Evolutionary conservation across 2,797 vertebrate genomes (phyloP).

Genomic region (Cyprinella venusta): DNA sequence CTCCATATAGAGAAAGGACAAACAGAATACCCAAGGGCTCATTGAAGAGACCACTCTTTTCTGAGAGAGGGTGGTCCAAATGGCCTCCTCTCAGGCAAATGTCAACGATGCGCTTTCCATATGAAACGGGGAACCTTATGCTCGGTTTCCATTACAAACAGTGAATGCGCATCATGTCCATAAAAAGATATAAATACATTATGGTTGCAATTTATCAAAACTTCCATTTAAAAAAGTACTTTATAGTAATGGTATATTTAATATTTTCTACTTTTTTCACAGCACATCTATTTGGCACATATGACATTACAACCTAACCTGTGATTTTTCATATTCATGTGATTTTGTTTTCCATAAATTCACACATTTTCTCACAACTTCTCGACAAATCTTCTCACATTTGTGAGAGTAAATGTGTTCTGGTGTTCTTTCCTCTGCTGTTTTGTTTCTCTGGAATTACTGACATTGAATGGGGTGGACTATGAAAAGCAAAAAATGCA

Average conservation of each 20-base stretch:
- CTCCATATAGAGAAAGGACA: constrained; percentile 48
- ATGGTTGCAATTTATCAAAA: background rate
- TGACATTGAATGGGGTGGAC: background rate
- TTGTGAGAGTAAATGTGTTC: constrained; percentile 22
- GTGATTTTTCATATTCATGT: constrained; percentile 27
- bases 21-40: constrained; percentile 47
- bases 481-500: background rate
- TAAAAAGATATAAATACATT: background rate
- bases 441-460: constrained; percentile 1
- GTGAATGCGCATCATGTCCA: background rate
- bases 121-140: background rate
- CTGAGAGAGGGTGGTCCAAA: constrained; percentile 29
- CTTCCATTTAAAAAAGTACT: background rate
- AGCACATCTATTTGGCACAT: background rate
- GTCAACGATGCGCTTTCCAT: constrained; percentile 25
- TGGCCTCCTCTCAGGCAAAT: constrained; percentile 37
- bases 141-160: constrained; percentile 8
- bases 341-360: constrained; percentile 27
- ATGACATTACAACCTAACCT: background rate
- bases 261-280: background rate
- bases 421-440: background rate
- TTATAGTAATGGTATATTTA: background rate
- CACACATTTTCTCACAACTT: constrained; percentile 34
- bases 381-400: constrained; percentile 13
- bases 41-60: constrained; percentile 29